Evolutionary conservation across 1,140 invertebrate species (phyloP).

Genomic region (Choristoneura fumiferana): DNA sequence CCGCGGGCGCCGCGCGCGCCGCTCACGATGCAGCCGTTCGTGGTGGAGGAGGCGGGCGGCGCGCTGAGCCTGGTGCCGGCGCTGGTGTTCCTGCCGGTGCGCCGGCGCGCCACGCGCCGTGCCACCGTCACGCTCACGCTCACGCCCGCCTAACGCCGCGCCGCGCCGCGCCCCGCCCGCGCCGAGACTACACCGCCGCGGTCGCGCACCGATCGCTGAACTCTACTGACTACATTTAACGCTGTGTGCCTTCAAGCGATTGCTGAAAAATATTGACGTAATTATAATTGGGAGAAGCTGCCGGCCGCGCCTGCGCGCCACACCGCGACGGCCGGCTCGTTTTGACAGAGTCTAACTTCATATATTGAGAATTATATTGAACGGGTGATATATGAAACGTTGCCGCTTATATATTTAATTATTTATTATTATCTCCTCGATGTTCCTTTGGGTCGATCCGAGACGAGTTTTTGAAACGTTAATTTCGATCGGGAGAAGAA

Average conservation of each 20-base stretch:
- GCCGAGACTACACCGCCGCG: constrained; percentile 50
- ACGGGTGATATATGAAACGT: constrained; percentile 78
- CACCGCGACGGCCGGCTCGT: constrained; percentile 57
- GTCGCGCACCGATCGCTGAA: constrained; percentile 56
- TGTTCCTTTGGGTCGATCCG: constrained; percentile 71
- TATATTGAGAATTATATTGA: constrained; percentile 76
- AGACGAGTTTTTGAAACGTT: constrained; percentile 76
- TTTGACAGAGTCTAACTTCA: constrained; percentile 75
- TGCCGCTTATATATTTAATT: constrained; percentile 74
- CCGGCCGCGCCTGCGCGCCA: constrained; percentile 52
- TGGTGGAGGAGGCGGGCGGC: constrained; percentile 83
- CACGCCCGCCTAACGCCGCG: constrained; percentile 86
- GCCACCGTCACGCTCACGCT: constrained; percentile 94
- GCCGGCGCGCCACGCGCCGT: constrained; percentile 87
- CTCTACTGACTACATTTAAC: constrained; percentile 73
- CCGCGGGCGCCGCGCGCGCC: constrained; percentile 80
- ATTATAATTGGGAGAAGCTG: constrained; percentile 65
- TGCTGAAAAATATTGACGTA: constrained; percentile 68
- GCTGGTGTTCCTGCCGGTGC: constrained; percentile 94
- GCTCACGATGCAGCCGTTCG: constrained; percentile 92
- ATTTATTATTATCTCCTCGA: constrained; percentile 74
- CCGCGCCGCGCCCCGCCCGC: constrained; percentile 29
- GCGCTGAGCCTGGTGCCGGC: constrained; percentile 88
- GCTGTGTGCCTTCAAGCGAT: constrained; percentile 78
- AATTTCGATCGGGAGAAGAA: constrained; percentile 76